Evolutionary conservation across 2,797 vertebrate species (phyloP).

Genomic region (Heliangelus exortis): DNA sequence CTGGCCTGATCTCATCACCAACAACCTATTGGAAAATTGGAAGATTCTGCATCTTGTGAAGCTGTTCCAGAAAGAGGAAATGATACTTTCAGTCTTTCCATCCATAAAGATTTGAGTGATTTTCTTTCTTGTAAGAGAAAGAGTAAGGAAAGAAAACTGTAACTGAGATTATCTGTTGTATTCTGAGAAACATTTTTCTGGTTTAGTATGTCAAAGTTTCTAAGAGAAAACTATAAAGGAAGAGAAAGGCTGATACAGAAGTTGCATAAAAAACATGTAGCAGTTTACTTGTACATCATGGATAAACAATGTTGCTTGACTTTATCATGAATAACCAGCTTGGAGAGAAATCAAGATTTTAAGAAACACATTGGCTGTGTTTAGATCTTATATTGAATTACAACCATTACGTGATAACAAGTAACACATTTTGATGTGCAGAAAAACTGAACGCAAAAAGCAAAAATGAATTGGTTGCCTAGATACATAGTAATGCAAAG

Average conservation of each 20-base stretch:
- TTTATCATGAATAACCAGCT: not conserved
- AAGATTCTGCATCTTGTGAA: not conserved
- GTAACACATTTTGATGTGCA: not conserved
- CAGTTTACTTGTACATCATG: not conserved
- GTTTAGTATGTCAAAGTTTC: not conserved
- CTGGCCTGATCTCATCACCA: not conserved
- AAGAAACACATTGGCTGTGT: not conserved
- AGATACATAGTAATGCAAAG: not conserved
- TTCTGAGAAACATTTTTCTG: not conserved
- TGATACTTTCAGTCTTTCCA: not conserved
- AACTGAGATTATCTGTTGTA: not conserved
- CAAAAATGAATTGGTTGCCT: not conserved
- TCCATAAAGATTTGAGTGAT: not conserved
- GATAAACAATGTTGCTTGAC: not conserved
- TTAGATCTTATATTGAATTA: not conserved
- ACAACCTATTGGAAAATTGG: not conserved
- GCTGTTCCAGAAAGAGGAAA: not conserved
- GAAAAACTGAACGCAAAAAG: not conserved
- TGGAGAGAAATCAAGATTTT: not conserved
- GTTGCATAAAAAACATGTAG: not conserved
- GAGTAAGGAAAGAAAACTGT: not conserved
- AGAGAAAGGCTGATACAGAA: not conserved
- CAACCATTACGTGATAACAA: not conserved
- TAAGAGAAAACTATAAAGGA: not conserved
- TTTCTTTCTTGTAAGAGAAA: not conserved